Evolutionary conservation across 2,888 invertebrate species (phyloP), one percentile per base, ranked within the genome.

Genomic region (Ommatoiulus sabulosus): DNA sequence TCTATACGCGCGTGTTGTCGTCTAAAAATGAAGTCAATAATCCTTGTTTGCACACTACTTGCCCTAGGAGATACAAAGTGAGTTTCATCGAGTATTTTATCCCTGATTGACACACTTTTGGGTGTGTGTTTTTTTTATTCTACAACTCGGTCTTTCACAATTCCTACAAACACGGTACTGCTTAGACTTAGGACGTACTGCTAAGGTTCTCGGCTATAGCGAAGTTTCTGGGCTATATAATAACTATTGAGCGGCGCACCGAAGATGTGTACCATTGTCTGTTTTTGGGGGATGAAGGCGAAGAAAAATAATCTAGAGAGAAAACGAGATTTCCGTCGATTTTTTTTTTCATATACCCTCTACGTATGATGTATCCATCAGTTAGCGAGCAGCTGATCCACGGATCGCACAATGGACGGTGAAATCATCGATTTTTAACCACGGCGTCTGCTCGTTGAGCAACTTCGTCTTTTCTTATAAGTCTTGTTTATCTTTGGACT

Each of bases 31-130:
- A 35, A 80, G 80, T 43, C 80, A 80, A 80, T 80, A 80, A 80
- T 80, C 80, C 80, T 35, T 80, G 80, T 80, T 80, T 80, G 80
- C 80, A 80, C 80, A 15, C 80, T 43, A 12, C 80, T 80, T 80
- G 80, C 80, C 80, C 80, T 35, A 15, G 80, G 80, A 35, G 80
- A 80, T 43, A 35, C 80, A 80, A 35, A 80, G 80, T 35, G 80
- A 80, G 80, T 24, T 80, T 80, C 80, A 80, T 80, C 80, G 12
- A 80, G 80, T 80, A 80, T 80, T 80, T 80, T 80, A 80, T 80
- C 80, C 80, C 35, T 80, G 80, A 80, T 80, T 80, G 80, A 80
- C 80, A 80, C 80, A 80, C 80, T 80, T 80, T 57, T n/a, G n/a
- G n/a, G 35, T 35, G 35, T 35, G 35, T 35, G 35, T 35, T 35